Base-by-base conservation (phyloP, 2,888 invertebrate species). In the Malthinus seriepunctatus region DNA sequence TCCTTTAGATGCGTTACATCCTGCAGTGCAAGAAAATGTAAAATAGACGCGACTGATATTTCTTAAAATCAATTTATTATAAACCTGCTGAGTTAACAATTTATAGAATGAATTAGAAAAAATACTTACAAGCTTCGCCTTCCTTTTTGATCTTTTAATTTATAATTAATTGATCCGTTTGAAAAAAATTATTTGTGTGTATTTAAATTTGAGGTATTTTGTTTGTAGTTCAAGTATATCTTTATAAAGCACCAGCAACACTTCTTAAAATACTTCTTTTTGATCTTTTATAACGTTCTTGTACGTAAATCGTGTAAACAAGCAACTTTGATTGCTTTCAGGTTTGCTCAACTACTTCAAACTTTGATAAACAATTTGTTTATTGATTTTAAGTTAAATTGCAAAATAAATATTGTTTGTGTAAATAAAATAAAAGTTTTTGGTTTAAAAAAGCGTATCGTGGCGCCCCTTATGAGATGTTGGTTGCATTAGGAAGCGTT, bases 201-300 rank as follows among this genome's bases (percentile, higher is more conserved):
- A 48, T 53, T 52, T 57, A 51, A 52, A 52, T 52, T 54, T 48
- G 39, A 37, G 48, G 50, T 42, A 32, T 52, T 47, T 42, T 58
- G 53, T 54, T 58, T 54, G 58, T 45, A 53, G 53, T 53, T 50
- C 10, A 32, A 45, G 37, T 39, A 38, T 52, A 53, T 57, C 53
- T 54, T 49, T 50, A 49, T 58, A 33, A 35, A 49, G 49, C 53
- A 38, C 46, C n/a, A n/a, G 50, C 45, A 14, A n/a, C n/a, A n/a
- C n/a, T n/a, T 49, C 53, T 49, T 45, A 52, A 45, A 34, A 48
- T 38, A 53, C 42, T 39, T 48, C 58, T 58, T 23, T 23, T 58
- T 58, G 58, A 58, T 58, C 53, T 58, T 15, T 47, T 23, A 3
- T 3, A 23, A 23, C 23, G 2, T 23, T 23, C 23, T 23, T 5